A percentile compares a stretch with the other conserved stretches of the same genome.
Evolutionary conservation across 2,888 invertebrate genomes (phyloP).

Genomic region (Cosmia trapezina): DNA sequence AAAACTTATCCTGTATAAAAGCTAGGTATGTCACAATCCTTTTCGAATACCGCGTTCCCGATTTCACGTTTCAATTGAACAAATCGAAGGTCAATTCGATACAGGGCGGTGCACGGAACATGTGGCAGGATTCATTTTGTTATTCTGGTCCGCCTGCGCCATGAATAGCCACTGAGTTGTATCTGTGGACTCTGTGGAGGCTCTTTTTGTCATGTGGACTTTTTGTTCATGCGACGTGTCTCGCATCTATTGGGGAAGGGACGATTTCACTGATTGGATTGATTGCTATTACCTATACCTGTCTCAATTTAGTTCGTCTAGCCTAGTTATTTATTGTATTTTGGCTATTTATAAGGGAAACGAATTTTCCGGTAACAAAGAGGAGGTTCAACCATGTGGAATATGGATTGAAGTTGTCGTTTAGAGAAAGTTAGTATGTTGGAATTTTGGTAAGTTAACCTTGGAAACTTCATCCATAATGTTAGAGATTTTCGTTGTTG

Average conservation of each 20-base stretch:
- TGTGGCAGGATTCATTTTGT: slow-evolving; percentile 42
- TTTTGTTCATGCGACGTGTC: slow-evolving; percentile 37
- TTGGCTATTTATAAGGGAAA: background rate
- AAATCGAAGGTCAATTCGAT: slow-evolving; percentile 55
- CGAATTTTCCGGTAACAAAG: background rate
- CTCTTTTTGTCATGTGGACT: slow-evolving; percentile 16
- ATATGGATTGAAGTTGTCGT: slow-evolving; percentile 1
- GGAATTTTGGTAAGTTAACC: background rate
- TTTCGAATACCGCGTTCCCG: slow-evolving; percentile 23
- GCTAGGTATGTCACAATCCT: slow-evolving; percentile 14
- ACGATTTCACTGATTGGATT: slow-evolving; percentile 20
- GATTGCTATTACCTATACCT: slow-evolving; percentile 31
- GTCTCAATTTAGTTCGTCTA: slow-evolving; percentile 26
- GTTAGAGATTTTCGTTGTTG: background rate
- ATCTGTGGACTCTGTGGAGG: slow-evolving; percentile 7
- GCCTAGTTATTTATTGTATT: slow-evolving; percentile 12
- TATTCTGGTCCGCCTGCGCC: slow-evolving; percentile 46
- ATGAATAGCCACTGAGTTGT: slow-evolving; percentile 44
- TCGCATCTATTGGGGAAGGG: slow-evolving; percentile 25
- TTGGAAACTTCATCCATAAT: background rate
- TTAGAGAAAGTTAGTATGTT: no score
- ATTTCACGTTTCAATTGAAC: slow-evolving; percentile 43
- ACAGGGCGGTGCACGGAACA: slow-evolving; percentile 22
- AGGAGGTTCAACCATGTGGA: background rate
- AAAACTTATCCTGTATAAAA: background rate